A percentile compares a stretch with the other conserved stretches of the same genome.
Evolutionary conservation across 2,888 invertebrate species (phyloP).

Genomic region (Trichogramma evanescens): DNA sequence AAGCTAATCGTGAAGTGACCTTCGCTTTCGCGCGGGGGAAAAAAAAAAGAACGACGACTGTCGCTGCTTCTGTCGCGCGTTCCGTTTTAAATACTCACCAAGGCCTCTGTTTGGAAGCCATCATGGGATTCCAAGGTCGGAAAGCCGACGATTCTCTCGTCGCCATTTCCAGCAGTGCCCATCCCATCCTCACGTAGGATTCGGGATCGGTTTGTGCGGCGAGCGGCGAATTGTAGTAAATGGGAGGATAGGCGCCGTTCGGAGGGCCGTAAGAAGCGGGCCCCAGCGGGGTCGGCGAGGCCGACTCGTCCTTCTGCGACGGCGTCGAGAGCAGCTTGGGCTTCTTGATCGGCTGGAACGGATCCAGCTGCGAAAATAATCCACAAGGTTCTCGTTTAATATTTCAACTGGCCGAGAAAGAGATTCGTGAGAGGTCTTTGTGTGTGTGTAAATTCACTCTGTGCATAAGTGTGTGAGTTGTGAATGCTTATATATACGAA

Average conservation of each 20-base stretch:
- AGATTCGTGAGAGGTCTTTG: no score
- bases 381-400: no score
- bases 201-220: slow-evolving; percentile 32
- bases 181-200: slow-evolving; percentile 43
- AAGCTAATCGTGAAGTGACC: neutral
- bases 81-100: slow-evolving; percentile 31
- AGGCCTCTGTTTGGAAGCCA: slow-evolving; percentile 44
- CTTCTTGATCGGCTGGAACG: slow-evolving; percentile 33
- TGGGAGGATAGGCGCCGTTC: neutral
- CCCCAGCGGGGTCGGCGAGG: no score
- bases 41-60: neutral
- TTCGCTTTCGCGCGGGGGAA: neutral
- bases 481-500: no score
- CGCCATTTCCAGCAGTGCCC: slow-evolving; percentile 44
- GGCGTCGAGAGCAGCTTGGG: slow-evolving; percentile 38
- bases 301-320: neutral
- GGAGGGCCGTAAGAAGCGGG: no score
- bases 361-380: no score
- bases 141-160: slow-evolving; percentile 45
- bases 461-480: no score
- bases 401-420: no score
- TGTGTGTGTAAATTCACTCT: no score
- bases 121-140: slow-evolving; percentile 45
- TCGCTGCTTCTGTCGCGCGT: neutral
- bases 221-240: slow-evolving; percentile 28